phyloP scores from a whole-genome alignment of 35 echinoderm and acorn worm species.

The Eucidaris tribuloides region DNA sequence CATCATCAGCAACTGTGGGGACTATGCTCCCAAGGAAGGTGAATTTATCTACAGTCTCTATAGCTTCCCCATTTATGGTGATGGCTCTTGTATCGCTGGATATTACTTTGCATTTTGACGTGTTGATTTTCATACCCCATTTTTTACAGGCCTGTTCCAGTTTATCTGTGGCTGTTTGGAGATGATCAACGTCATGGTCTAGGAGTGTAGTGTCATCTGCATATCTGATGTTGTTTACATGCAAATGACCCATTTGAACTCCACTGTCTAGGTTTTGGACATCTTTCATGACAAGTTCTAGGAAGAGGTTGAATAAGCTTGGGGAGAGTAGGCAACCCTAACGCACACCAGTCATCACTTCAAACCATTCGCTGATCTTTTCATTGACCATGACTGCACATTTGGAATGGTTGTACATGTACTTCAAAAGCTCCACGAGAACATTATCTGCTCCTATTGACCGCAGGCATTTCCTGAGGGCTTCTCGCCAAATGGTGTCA shows the following conservation, averaged over 20 bases:
- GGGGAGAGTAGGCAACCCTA: conserved; percentile 27
- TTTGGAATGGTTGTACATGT: not conserved
- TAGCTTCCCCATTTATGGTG: not conserved
- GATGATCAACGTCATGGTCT: not conserved
- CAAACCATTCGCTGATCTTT: conserved; percentile 7
- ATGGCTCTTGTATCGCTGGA: not conserved
- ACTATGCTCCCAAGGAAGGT: not conserved
- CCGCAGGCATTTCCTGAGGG: conserved; percentile 2
- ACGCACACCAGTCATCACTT: not conserved
- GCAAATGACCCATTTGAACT: not conserved
- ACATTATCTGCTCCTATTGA: not conserved
- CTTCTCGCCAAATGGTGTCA: conserved; percentile 18
- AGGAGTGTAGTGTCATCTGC: conserved; percentile 37
- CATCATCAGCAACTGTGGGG: not conserved
- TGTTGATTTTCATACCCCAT: conserved; percentile 4
- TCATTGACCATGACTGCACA: conserved; percentile 45
- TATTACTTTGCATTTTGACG: not conserved
- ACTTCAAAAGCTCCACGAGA: not conserved
- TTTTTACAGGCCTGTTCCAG: not conserved
- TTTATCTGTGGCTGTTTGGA: conserved; percentile 1
- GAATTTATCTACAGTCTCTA: not conserved
- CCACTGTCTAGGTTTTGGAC: not conserved
- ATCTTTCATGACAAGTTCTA: conserved; percentile 30
- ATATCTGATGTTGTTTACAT: conserved; percentile 5
- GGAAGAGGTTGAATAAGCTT: conserved; percentile 40